These are phyloP conservation scores for Philaenus spumarius DNA, from an alignment of 1,140 invertebrate species.

Conservation along the genomic window DNA sequence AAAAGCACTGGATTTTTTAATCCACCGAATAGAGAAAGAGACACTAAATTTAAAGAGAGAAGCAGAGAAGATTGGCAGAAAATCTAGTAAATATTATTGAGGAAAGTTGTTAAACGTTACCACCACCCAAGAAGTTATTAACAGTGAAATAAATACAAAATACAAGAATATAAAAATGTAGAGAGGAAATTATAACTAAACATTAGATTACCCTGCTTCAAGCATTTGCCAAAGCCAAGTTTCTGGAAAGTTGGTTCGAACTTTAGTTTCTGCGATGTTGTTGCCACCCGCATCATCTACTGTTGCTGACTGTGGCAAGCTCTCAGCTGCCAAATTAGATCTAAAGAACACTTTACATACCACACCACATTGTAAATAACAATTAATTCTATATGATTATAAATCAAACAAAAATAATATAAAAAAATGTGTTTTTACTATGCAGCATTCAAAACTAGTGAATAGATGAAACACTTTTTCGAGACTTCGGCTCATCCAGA, in stretches of 20 bases:
- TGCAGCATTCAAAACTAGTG: no score
- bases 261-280: constrained; percentile 39
- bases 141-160: neutral
- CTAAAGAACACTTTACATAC: constrained; percentile 46
- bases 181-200: constrained; percentile 7
- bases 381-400: neutral
- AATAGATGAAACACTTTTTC: no score
- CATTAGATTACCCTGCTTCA: constrained; percentile 45
- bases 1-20: no score
- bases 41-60: no score
- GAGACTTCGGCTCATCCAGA: no score
- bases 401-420: neutral
- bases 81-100: no score
- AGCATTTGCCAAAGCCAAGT: constrained; percentile 56
- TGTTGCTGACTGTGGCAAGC: constrained; percentile 3
- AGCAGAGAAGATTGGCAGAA: no score
- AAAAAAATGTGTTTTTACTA: no score
- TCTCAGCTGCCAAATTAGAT: constrained; percentile 36
- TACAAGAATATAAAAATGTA: constrained; percentile 5
- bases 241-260: constrained; percentile 55
- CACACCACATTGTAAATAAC: neutral
- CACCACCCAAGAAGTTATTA: neutral
- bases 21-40: no score
- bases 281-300: constrained; percentile 4
- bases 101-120: no score